Evolutionary conservation across 92 coral and sea anemone genomes (phyloP).

Genomic region (Palythoa grandiflora): DNA sequence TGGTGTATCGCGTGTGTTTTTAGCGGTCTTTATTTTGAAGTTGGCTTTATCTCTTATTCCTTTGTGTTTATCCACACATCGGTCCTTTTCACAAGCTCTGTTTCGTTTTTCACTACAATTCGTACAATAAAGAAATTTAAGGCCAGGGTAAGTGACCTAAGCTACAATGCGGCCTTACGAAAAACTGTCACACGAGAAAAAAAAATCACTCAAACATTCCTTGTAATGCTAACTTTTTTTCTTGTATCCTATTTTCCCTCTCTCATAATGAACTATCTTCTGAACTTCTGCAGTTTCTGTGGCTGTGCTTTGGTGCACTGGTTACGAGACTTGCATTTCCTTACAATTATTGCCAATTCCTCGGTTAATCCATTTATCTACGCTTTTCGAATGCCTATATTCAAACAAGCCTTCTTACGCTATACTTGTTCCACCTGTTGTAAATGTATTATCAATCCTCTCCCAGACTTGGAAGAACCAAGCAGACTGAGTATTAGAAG

Average conservation of each 20-base stretch:
- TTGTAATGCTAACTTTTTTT: conserved; percentile 46
- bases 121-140: not conserved
- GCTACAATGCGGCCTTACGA: not conserved
- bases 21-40: conserved; percentile 42
- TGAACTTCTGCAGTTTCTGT: conserved; percentile 59
- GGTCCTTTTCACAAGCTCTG: not conserved
- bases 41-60: conserved; percentile 47
- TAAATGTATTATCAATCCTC: not conserved
- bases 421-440: not conserved
- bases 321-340: conserved; percentile 61
- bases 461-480: not conserved
- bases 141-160: not conserved
- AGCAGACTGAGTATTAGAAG: not conserved
- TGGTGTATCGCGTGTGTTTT: conserved; percentile 34
- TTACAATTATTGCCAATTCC: conserved; percentile 56
- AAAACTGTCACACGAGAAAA: not conserved
- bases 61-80: conserved; percentile 24
- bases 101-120: not conserved
- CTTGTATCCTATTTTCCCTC: conserved; percentile 55
- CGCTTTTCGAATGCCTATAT: conserved; percentile 57
- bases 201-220: conserved; percentile 48
- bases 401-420: conserved; percentile 36
- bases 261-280: conserved; percentile 46
- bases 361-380: conserved; percentile 53
- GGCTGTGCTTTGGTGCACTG: conserved; percentile 47